Evolutionary conservation across 1,140 invertebrate species (phyloP), one percentile per base, ranked within the genome.

Genomic region (Paraescarpia echinospica): DNA sequence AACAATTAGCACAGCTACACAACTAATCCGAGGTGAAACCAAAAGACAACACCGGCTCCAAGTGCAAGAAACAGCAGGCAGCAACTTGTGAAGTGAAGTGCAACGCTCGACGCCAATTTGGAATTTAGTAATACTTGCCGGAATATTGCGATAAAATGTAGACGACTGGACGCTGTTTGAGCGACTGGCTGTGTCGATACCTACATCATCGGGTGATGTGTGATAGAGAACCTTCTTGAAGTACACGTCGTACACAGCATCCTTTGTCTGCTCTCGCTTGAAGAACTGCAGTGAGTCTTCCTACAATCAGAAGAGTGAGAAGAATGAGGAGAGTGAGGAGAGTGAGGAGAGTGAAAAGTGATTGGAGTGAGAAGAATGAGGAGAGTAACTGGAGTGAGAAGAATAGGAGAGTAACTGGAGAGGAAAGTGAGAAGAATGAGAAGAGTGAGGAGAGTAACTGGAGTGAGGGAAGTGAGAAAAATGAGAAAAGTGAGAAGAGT

Each of bases 221-320:
- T 93, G 59, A 51, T 93, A 93, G 34, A 34, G 92, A 12, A 93
- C 89, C 41, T 93, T 93, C 92, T 93, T 93, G 89, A 93, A 51
- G 90, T 93, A 93, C 22, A 93, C 92, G 35, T 89, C 93, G 90
- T 93, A 93, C n/a, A 93, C 92, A 35, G 93, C 93, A 77, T 89
- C 90, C 33, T 89, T 35, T 34, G 35, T 41, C 59, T 89, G 18
- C 33, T 90, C 90, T 91, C 93, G 92, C 59, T 93, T 93, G 41
- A 93, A 92, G 92, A 93, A 93, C 90, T 93, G 92, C 4, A 93
- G 51, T 35, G 92, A 33, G 41, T 93, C 92, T 48, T 93, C 92
- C 92, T 93, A 33, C 34, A 91, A 93, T 34, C 12, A 92, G 34
- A 92, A 51, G 12, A 31, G 4, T 77, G 59, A 41, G 2, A 18